phyloP scores from a whole-genome alignment of 2,797 vertebrate species.

The Scarus forsteni region DNA sequence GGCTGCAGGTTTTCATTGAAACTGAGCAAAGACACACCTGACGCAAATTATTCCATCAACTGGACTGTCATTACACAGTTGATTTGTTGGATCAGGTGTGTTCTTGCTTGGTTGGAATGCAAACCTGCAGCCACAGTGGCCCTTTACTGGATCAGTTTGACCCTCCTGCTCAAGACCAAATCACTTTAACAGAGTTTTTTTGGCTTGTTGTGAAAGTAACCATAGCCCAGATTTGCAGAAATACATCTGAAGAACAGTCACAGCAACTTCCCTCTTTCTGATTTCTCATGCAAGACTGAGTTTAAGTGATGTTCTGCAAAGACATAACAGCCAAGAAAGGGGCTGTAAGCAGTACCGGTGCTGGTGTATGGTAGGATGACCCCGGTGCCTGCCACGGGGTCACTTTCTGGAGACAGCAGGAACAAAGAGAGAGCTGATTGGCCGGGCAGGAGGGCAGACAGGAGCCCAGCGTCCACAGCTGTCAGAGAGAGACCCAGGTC shows the following conservation, averaged over 20 bases:
- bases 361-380: conserved; percentile 87
- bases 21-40: too few species aligned
- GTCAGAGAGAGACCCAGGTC: conserved; percentile 77
- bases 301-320: background rate
- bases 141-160: too few species aligned
- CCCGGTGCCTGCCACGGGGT: conserved; percentile 82
- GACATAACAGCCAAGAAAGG: background rate
- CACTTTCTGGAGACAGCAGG: conserved; percentile 74
- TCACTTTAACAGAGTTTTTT: background rate
- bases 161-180: too few species aligned
- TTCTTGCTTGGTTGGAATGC: too few species aligned
- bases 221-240: conserved; percentile 20
- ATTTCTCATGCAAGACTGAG: conserved; percentile 2
- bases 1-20: too few species aligned
- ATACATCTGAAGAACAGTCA: background rate
- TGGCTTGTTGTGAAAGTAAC: conserved; percentile 1
- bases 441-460: conserved; percentile 82
- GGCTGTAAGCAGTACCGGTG: conserved; percentile 76
- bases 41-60: too few species aligned
- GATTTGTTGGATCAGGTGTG: too few species aligned
- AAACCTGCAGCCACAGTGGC: too few species aligned
- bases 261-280: conserved; percentile 41
- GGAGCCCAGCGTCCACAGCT: conserved; percentile 87
- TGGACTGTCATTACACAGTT: too few species aligned
- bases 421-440: conserved; percentile 87